These are phyloP conservation scores for Erethizon dorsatum DNA, from an alignment of 2,797 vertebrate genomes.

Conservation along the genomic window DNA sequence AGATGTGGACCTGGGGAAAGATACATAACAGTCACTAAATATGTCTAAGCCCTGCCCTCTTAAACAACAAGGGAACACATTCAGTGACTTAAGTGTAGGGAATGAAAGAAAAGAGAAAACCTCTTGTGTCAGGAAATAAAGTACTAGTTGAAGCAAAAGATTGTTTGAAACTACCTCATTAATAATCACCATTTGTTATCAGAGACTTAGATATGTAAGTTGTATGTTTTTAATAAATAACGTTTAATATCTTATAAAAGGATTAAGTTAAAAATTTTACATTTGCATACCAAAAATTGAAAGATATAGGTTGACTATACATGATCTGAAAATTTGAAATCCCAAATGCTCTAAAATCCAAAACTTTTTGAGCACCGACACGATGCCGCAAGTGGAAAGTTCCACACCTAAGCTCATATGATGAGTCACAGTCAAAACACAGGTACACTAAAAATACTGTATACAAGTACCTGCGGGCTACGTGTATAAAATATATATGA, in stretches of 20 bases:
- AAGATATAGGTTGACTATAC: neutral
- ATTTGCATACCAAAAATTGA: conserved; percentile 31
- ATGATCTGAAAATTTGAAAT: neutral
- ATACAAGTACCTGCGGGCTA: neutral
- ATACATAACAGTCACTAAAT: neutral
- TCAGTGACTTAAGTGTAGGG: neutral
- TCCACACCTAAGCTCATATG: too few relatives aligned
- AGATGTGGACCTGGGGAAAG: too few relatives aligned
- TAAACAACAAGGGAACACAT: neutral
- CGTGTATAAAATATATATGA: neutral
- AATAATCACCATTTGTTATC: neutral
- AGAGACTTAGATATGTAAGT: neutral
- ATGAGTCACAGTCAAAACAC: neutral
- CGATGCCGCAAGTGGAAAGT: neutral
- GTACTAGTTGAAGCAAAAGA: neutral
- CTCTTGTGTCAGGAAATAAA: neutral
- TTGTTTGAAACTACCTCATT: neutral
- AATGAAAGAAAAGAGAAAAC: neutral
- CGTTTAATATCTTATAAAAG: neutral
- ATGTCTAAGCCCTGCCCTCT: neutral
- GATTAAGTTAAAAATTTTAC: conserved; percentile 13
- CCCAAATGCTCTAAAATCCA: neutral
- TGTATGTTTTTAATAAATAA: conserved; percentile 18
- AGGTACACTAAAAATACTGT: neutral
- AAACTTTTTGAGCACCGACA: neutral